phyloP scores from a whole-genome alignment of 2,113 vertebrate genomes.

The Sarotherodon lohbergeri region DNA sequence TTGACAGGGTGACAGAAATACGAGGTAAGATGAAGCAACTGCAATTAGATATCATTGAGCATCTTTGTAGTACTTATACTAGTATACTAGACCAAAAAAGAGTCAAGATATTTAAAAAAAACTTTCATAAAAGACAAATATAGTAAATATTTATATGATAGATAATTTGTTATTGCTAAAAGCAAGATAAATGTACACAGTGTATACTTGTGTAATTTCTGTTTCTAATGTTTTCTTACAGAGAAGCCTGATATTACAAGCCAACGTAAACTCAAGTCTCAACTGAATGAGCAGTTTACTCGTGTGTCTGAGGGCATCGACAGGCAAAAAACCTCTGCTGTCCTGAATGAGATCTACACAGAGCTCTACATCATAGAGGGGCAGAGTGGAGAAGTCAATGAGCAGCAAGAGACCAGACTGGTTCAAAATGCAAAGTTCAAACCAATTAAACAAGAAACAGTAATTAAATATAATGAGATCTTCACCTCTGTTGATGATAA shows the following conservation, averaged over 20 bases:
- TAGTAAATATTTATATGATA: fast-evolving
- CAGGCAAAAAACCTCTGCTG: neutral
- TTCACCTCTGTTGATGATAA: neutral
- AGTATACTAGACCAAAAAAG: fast-evolving
- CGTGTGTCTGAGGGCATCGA: slow-evolving; percentile 9
- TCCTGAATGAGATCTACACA: slow-evolving; percentile 34
- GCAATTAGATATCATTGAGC: fast-evolving
- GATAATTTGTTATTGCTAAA: fast-evolving
- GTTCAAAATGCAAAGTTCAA: neutral
- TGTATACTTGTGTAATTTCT: neutral
- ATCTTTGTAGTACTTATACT: fast-evolving
- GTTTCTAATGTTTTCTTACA: neutral
- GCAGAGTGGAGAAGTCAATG: neutral
- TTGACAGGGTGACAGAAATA: slow-evolving; percentile 28
- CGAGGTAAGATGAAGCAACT: slow-evolving; percentile 10
- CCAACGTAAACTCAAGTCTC: neutral
- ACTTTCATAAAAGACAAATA: fast-evolving
- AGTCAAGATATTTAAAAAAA: fast-evolving
- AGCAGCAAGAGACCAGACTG: neutral
- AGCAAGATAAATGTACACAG: fast-evolving
- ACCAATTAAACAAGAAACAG: slow-evolving; percentile 7
- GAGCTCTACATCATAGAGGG: slow-evolving; percentile 46
- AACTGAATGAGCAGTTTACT: neutral
- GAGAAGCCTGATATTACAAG: neutral
- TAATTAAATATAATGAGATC: slow-evolving; percentile 19